phyloP scores from a whole-genome alignment of 1,140 invertebrate species.

The Drosophila ohnishii region DNA sequence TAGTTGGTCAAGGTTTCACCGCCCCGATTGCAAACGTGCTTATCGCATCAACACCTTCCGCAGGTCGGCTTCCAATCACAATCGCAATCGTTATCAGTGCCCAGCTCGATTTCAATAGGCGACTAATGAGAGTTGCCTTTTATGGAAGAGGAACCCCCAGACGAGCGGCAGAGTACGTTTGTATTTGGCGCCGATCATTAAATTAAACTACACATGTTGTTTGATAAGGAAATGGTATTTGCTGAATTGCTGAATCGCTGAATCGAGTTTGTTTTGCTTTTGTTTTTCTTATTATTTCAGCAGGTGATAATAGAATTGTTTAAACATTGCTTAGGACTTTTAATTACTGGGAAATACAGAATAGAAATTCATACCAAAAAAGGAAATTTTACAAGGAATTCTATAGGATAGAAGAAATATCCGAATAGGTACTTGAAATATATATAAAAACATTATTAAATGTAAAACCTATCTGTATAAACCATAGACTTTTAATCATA shows the following conservation, averaged over 20 bases:
- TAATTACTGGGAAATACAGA: slow-evolving; percentile 12
- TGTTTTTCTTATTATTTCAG: slow-evolving; percentile 8
- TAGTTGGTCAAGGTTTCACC: slow-evolving; percentile 66
- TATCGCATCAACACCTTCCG: slow-evolving; percentile 52
- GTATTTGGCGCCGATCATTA: slow-evolving; percentile 46
- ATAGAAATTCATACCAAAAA: not conserved
- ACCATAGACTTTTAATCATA: not conserved
- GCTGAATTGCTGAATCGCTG: slow-evolving; percentile 7
- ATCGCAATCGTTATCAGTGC: slow-evolving; percentile 30
- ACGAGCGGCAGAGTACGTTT: slow-evolving; percentile 2
- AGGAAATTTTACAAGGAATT: not conserved
- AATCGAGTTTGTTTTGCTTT: slow-evolving; percentile 5
- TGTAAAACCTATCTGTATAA: not conserved
- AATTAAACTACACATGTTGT: slow-evolving; percentile 42
- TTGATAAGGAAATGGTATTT: slow-evolving; percentile 46
- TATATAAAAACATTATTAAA: not conserved
- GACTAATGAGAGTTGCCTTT: slow-evolving; percentile 38
- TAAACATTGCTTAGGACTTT: slow-evolving; percentile 4
- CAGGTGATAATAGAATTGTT: slow-evolving; percentile 43
- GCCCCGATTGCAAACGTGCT: slow-evolving; percentile 44
- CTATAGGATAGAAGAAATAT: not conserved
- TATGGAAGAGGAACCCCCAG: slow-evolving; percentile 30
- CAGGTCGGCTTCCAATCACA: slow-evolving; percentile 37
- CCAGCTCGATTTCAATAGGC: slow-evolving; percentile 20
- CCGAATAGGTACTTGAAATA: not conserved